These are phyloP conservation scores for Arrhamphus sclerolepis DNA, from an alignment of 2,797 vertebrate genomes.

Conservation along the genomic window DNA sequence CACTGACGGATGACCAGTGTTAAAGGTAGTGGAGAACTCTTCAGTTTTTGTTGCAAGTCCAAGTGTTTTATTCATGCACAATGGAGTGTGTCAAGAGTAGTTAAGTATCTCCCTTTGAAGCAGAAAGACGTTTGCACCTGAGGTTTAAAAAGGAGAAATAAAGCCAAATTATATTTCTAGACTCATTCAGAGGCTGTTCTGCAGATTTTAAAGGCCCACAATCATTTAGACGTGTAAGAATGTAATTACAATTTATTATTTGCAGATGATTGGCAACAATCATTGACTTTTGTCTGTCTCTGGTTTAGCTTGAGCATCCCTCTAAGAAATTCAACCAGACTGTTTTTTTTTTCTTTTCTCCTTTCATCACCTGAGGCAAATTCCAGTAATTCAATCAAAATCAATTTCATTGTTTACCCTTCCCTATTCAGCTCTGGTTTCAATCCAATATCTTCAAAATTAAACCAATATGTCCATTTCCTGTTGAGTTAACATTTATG, in stretches of 20 bases:
- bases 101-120: neutral
- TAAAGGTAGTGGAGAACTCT: constrained; percentile 40
- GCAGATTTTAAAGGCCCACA: neutral
- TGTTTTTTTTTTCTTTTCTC: constrained; percentile 26
- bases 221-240: neutral
- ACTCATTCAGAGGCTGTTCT: too few species aligned
- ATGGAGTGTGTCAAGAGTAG: neutral
- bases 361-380: constrained; percentile 56
- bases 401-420: constrained; percentile 65
- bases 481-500: constrained; percentile 56
- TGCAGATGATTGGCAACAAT: too few species aligned
- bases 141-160: neutral
- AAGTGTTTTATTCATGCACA: constrained; percentile 9
- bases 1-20: constrained; percentile 38
- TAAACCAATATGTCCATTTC: constrained; percentile 53
- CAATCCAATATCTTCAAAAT: constrained; percentile 54
- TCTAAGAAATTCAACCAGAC: constrained; percentile 32
- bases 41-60: constrained; percentile 28
- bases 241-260: too few species aligned
- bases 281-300: constrained; percentile 5
- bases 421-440: constrained; percentile 59
- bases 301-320: constrained; percentile 1
- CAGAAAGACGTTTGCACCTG: neutral
- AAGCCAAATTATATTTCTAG: neutral
- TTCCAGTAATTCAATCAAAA: constrained; percentile 69